Evolutionary conservation across 2,888 invertebrate species (phyloP), one percentile per base, ranked within the genome.

Genomic region (Morpho deidamia): DNA sequence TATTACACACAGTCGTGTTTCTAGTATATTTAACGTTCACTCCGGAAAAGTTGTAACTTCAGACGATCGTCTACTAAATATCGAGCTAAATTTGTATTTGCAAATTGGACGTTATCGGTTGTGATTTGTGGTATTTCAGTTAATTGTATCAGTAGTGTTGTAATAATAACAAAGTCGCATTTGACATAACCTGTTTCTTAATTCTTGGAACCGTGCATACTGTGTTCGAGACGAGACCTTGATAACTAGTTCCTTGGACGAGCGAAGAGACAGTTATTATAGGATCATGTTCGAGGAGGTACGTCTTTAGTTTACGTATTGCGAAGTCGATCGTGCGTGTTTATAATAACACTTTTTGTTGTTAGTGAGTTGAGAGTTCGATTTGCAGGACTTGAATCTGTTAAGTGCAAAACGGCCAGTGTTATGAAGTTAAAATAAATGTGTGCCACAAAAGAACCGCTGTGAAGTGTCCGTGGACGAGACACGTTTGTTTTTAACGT

Each of bases 211-310:
- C 70, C 74, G 79, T 80, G 76, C 78, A 75, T 72, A 79, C 78
- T 77, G 76, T 74, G 79, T 74, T 76, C 77, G 83, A 81, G 83
- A 78, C 83, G 74, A 87, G 90, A 88, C 90, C 90, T 90, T 90
- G 90, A 90, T 88, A 89, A 87, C 86, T 89, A 78, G 90, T 89
- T 89, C 83, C 83, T 88, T 81, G 81, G 84, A 79, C 83, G 78
- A 85, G 74, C 78, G 83, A 77, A 79, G 81, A 69, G 82, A 88
- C 86, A 87, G 81, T 87, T 86, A 81, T 74, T 83, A 80, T 80
- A 82, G 87, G 87, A 89, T 87, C 85, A 88, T 85, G 86, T 81
- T 74, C 66, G 68, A 81, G 78, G 88, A 90, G 90, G 89, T 90
- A 90, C 86, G 90, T 90, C 78, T 82, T 78, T 85, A 84, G 79